Percentiles rank a stretch among this genome's conserved stretches.
These are phyloP conservation scores for Pammene fasciana DNA, from an alignment of 2,888 invertebrate genomes.

Conservation along the genomic window DNA sequence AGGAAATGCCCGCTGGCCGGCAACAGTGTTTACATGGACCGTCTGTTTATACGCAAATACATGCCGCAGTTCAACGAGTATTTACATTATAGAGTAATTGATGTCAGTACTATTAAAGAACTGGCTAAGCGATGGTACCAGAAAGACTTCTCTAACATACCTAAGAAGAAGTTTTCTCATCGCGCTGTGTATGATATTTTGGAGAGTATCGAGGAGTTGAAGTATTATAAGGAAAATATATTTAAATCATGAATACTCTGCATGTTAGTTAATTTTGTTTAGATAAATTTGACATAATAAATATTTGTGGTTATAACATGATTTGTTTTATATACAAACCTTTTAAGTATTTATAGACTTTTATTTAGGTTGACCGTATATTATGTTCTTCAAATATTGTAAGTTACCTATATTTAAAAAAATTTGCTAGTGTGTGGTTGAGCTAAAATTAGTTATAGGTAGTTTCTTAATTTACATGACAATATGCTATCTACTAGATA, in stretches of 20 bases:
- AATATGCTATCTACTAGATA: too few species aligned
- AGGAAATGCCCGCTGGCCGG: slow-evolving; percentile 91
- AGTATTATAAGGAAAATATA: slow-evolving; percentile 88
- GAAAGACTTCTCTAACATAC: slow-evolving; percentile 79
- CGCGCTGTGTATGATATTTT: slow-evolving; percentile 92
- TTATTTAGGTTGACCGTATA: neutral
- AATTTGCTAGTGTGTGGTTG: too few species aligned
- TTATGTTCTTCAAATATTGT: too few species aligned
- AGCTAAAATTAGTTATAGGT: too few species aligned
- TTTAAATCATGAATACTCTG: slow-evolving; percentile 75
- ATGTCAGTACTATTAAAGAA: slow-evolving; percentile 96
- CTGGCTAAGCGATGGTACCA: slow-evolving; percentile 91
- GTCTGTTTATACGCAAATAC: slow-evolving; percentile 90
- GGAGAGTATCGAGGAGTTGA: slow-evolving; percentile 93
- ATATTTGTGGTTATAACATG: neutral
- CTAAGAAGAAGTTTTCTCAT: slow-evolving; percentile 86
- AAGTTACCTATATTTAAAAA: too few species aligned
- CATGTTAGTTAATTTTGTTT: neutral
- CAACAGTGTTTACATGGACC: slow-evolving; percentile 94
- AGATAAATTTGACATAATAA: slow-evolving; percentile 3
- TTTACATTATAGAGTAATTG: slow-evolving; percentile 96
- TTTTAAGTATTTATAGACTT: neutral
- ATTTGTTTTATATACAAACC: neutral
- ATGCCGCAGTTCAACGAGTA: slow-evolving; percentile 91
- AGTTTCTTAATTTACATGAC: too few species aligned